Base-by-base conservation (phyloP, 2,113 vertebrate species). In the Solenodon paradoxus region DNA sequence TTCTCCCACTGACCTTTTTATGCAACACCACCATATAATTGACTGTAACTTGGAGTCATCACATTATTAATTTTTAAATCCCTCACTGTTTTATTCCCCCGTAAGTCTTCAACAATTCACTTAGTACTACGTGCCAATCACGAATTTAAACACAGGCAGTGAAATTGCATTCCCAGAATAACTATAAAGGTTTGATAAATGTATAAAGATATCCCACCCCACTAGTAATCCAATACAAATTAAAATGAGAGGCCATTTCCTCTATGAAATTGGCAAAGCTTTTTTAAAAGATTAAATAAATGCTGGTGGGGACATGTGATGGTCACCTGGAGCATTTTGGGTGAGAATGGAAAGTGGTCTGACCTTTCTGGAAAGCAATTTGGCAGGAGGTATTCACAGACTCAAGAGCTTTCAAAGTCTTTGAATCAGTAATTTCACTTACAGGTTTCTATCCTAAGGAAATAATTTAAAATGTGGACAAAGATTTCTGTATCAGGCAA, bases 281-380 rank as follows among this genome's bases (percentile, higher is more conserved):
- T 96, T 95, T 95, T 79, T 24, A 55, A 86, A 95, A 81, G 63
- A 75, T 59, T 92, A 93, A 93, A 93, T 89, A 72, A 96, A 80
- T 77, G 64, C 61, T 61, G 16, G 64, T 68, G 72, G 35, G 35
- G 26, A 85, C 35, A 57, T 72, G 53, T 55, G 53, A 77, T 77
- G 64, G 47, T 28, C 19, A 77, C 47, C 66, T 45, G 22, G 19
- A 78, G 61, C 32, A 75, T 64, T 87, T 89, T n/a, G 22, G 55
- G 24, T 20, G 30, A 79, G 40, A 96, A 90, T 12, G 55, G 80
- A 94, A 95, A 88, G 30, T 88, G 59, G 74, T 71, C 59, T 92
- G 94, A 94, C 40, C 26, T 94, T 90, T 66, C 47, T 94, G 69
- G 80, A 90, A 95, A 80, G 53, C 59, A 90, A 63, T 85, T 75